phyloP scores from a whole-genome alignment of 2,797 vertebrate genomes.

The Stomatorhinus walkeri region DNA sequence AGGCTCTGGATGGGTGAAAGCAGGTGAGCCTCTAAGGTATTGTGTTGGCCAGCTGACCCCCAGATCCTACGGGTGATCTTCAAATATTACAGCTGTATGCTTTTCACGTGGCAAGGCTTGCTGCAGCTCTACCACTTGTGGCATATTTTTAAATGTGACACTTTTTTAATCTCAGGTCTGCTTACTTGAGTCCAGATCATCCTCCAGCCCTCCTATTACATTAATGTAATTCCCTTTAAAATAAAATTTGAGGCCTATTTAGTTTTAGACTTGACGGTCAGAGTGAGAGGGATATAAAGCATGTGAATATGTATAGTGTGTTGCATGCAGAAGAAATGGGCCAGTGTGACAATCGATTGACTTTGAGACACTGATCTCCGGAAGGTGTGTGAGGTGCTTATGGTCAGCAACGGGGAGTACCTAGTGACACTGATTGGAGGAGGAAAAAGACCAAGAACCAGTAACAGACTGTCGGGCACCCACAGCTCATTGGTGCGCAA shows the following conservation, averaged over 20 bases:
- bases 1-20: neutral
- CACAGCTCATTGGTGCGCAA: neutral
- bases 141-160: neutral
- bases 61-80: neutral
- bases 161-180: neutral
- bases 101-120: neutral
- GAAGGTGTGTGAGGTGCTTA: neutral
- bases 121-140: neutral
- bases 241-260: neutral
- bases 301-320: neutral
- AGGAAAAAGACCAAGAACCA: neutral
- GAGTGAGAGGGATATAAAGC: neutral
- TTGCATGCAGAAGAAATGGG: neutral
- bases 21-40: neutral
- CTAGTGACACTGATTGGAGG: neutral
- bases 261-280: neutral
- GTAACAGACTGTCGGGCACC: neutral
- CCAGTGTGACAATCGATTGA: neutral
- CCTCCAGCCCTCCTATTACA: neutral
- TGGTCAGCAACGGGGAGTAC: neutral
- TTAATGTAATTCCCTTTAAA: neutral
- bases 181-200: neutral
- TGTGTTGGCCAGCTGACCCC: constrained; percentile 23
- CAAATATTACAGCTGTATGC: neutral
- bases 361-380: neutral